phyloP scores from a whole-genome alignment of 2,113 vertebrate species.

The Brachypteracias leptosomus region DNA sequence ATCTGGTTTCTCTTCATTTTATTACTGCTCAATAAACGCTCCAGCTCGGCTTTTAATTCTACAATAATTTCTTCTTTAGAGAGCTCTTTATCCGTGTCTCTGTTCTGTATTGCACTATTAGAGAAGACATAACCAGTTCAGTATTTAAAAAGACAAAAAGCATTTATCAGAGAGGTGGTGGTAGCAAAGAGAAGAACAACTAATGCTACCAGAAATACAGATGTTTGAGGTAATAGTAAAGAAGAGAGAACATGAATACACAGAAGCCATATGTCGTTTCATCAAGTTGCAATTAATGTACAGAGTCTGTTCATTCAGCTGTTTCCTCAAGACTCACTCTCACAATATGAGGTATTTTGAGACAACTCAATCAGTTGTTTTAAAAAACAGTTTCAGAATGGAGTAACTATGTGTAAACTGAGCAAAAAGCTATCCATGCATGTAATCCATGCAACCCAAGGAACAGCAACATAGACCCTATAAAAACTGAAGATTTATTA shows the following conservation, averaged over 20 bases:
- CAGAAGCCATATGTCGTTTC: not conserved
- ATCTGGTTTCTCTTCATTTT: conserved; percentile 86
- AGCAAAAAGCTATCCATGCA: not conserved
- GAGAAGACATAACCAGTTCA: not conserved
- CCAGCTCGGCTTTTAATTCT: conserved; percentile 84
- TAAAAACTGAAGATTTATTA: not conserved
- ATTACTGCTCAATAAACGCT: conserved; percentile 84
- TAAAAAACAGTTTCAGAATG: not conserved
- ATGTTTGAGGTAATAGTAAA: not conserved
- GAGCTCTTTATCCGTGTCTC: conserved; percentile 68
- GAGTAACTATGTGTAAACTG: not conserved
- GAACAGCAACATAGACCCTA: not conserved
- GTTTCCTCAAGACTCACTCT: not conserved
- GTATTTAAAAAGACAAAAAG: not conserved
- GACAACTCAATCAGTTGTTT: not conserved
- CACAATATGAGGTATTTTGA: not conserved
- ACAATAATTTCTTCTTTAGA: conserved; percentile 81
- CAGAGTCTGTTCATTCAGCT: not conserved
- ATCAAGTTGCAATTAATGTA: not conserved
- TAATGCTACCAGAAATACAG: not conserved
- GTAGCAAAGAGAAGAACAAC: not conserved
- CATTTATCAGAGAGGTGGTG: not conserved
- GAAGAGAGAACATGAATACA: not conserved
- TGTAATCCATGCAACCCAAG: not conserved
- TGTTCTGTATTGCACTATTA: conserved; percentile 55